Percentiles rank a stretch among this genome's conserved stretches.
Conservation (phyloP, 2,797 vertebrate genomes). For the Pterois miles region DNA sequence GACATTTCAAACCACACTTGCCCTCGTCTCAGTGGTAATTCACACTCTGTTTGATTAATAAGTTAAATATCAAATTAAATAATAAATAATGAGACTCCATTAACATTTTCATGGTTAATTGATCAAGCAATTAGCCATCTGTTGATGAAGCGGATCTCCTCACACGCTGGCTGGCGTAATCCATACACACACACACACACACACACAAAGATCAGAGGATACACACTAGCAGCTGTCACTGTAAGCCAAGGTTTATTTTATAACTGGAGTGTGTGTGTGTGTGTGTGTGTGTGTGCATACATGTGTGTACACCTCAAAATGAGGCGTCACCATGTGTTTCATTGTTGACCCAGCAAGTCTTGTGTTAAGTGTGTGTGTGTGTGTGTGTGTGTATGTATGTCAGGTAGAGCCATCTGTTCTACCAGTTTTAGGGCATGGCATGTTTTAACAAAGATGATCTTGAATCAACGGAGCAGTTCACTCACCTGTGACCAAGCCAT, state of each 20-base stretch:
- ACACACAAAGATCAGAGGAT: constrained; percentile 52
- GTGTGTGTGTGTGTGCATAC: background rate
- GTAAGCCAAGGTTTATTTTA: constrained; percentile 22
- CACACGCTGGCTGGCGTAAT: constrained; percentile 56
- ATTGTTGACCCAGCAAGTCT: constrained; percentile 40
- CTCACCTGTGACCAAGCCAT: constrained; percentile 64
- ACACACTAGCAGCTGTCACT: constrained; percentile 49
- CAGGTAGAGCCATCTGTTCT: constrained; percentile 60
- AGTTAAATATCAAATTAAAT: constrained; percentile 55
- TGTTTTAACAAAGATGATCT: constrained; percentile 46
- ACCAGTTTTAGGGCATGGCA: background rate
- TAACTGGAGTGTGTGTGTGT: background rate
- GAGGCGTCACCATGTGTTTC: constrained; percentile 39
- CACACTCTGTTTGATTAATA: constrained; percentile 42
- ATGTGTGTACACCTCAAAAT: constrained; percentile 45
- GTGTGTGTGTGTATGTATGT: constrained; percentile 32
- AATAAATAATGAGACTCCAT: constrained; percentile 61
- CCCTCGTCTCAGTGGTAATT: constrained; percentile 25
- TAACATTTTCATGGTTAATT: constrained; percentile 70
- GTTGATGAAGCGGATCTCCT: constrained; percentile 54
- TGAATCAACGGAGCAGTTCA: constrained; percentile 39
- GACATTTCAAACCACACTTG: constrained; percentile 8
- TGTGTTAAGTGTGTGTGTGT: background rate
- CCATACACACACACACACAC: constrained; percentile 46
- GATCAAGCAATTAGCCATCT: constrained; percentile 74